Evolutionary conservation across 2,888 invertebrate genomes (phyloP).

Genomic region (Oxycera nigricornis): DNA sequence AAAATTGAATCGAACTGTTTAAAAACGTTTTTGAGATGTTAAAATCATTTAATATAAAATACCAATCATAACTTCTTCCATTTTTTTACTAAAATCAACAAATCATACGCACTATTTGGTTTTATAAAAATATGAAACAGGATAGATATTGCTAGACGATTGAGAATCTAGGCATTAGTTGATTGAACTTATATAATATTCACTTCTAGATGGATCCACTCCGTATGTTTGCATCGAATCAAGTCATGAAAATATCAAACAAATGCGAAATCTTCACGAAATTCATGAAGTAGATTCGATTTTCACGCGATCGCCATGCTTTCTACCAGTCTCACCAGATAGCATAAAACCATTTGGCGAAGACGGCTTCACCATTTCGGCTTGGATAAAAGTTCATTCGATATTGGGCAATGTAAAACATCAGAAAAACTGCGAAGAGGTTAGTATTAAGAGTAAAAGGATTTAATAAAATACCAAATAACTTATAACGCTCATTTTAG

Average conservation of each 20-base stretch:
- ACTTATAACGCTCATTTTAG: conserved; percentile 50
- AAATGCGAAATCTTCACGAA: conserved; percentile 57
- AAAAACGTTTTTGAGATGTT: too few relatives aligned
- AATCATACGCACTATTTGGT: too few relatives aligned
- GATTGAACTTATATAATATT: neutral
- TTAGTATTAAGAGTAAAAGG: neutral
- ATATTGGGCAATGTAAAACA: neutral
- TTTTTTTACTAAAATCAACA: too few relatives aligned
- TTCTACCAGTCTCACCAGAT: conserved; percentile 58
- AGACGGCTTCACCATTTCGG: conserved; percentile 57
- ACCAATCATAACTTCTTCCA: too few relatives aligned
- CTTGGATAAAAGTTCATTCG: conserved; percentile 57
- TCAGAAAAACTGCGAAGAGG: conserved; percentile 27
- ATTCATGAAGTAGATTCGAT: conserved; percentile 55
- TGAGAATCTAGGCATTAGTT: too few relatives aligned
- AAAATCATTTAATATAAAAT: too few relatives aligned
- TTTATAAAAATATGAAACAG: too few relatives aligned
- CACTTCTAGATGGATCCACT: conserved; percentile 54
- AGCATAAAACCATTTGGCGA: conserved; percentile 55
- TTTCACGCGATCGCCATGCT: conserved; percentile 57
- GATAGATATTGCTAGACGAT: too few relatives aligned
- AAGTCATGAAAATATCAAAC: conserved; percentile 56
- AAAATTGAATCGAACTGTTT: too few relatives aligned
- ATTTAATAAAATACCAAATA: neutral
- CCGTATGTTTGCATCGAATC: conserved; percentile 54